Base-by-base conservation (phyloP, 2,888 invertebrate species). In the Apantesis nais region DNA sequence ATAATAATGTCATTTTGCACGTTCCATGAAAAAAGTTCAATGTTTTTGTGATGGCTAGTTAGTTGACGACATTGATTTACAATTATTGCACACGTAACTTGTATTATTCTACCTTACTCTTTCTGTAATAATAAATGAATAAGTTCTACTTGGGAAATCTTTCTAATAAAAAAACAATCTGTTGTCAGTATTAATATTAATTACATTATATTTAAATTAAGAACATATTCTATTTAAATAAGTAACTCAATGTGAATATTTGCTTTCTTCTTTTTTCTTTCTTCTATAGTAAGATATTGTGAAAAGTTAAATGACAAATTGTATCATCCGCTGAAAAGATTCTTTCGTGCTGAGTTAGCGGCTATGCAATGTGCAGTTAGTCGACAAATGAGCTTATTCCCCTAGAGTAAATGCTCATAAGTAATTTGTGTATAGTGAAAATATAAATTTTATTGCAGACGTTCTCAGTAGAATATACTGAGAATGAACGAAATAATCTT, bases 381-480 rank as follows among this genome's bases (percentile, higher is more conserved):
- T 86, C 86, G 86, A 86, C 81, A 91, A 93, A 93, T 90, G 89
- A 92, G 90, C 88, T 90, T 87, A 89, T 88, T 91, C 91, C 90
- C 91, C 82, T 82, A 85, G 91, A 91, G 90, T 85, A 83, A 80
- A 64, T 82, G 87, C 89, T 92, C 91, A 92, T 93, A 92, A 92
- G 89, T 80, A 84, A 79, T 79, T n/a, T n/a, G n/a, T n/a, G n/a
- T n/a, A n/a, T n/a, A n/a, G n/a, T n/a, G n/a, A n/a, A n/a, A n/a
- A n/a, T n/a, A n/a, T n/a, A n/a, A n/a, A n/a, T n/a, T n/a, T n/a
- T n/a, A n/a, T n/a, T n/a, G n/a, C n/a, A n/a, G n/a, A n/a, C n/a
- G n/a, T n/a, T n/a, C n/a, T n/a, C n/a, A n/a, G n/a, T n/a, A n/a
- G n/a, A n/a, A n/a, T 87, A 83, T 82, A 80, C 82, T 79, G 83